Conservation (phyloP, 37 sponge, comb jelly and placozoan species). For the Mnemiopsis leidyi region DNA sequence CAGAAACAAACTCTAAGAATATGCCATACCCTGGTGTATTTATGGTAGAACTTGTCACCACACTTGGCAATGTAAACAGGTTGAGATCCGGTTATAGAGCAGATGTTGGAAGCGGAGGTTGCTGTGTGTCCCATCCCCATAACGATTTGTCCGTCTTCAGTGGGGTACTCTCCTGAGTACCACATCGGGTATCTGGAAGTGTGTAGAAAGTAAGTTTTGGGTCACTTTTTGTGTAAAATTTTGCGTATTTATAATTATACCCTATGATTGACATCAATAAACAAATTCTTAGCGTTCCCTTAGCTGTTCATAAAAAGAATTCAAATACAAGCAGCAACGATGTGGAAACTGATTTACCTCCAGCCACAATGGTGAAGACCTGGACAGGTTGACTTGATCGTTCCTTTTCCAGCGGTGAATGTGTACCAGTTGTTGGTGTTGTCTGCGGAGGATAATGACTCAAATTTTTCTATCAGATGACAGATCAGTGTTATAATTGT, state of each 20-base stretch:
- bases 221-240: too few relatives aligned
- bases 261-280: too few relatives aligned
- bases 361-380: constrained; percentile 55
- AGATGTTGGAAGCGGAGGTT: not conserved
- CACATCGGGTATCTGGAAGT: constrained; percentile 62
- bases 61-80: constrained; percentile 55
- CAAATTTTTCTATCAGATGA: too few relatives aligned
- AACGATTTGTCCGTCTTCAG: not conserved
- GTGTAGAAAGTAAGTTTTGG: too few relatives aligned
- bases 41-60: constrained; percentile 59
- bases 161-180: not conserved
- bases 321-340: too few relatives aligned
- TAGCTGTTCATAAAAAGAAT: too few relatives aligned
- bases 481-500: too few relatives aligned
- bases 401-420: constrained; percentile 18
- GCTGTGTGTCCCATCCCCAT: not conserved
- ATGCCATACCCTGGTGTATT: not conserved
- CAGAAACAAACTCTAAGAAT: too few relatives aligned
- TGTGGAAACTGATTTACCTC: not conserved
- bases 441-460: too few relatives aligned
- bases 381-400: constrained; percentile 42
- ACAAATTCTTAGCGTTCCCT: too few relatives aligned
- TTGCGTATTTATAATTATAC: too few relatives aligned
- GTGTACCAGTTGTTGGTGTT: constrained; percentile 63
- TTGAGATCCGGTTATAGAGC: not conserved